Conservation (phyloP, 2,888 invertebrate species). For the Lottia scabra region DNA sequence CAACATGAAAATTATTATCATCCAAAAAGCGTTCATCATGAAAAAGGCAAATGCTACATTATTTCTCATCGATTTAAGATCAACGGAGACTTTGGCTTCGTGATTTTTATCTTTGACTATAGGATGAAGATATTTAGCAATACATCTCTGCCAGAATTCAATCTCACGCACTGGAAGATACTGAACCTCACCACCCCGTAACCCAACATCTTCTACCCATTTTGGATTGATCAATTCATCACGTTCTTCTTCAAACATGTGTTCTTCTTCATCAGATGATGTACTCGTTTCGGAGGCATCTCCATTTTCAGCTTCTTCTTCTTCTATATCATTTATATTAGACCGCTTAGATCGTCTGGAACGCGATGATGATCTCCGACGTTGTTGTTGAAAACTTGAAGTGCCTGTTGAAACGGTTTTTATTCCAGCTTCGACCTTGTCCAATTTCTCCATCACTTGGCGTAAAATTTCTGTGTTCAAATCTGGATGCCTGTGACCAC, state of each 20-base stretch:
- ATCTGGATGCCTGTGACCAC: constrained; percentile 34
- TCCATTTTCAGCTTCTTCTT: constrained; percentile 38
- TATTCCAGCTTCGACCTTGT: constrained; percentile 45
- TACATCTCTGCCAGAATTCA: constrained; percentile 92
- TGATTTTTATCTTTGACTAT: constrained; percentile 88
- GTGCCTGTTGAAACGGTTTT: constrained; percentile 26
- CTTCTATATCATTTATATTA: constrained; percentile 33
- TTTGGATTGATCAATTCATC: constrained; percentile 89
- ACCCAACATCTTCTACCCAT: constrained; percentile 91
- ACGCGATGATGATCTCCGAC: constrained; percentile 40
- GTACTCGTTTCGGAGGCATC: constrained; percentile 39
- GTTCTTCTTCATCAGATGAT: constrained; percentile 30
- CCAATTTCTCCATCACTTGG: constrained; percentile 45
- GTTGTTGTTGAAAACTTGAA: constrained; percentile 28
- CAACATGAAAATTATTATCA: constrained; percentile 96
- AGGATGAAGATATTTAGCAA: constrained; percentile 94
- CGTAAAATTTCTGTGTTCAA: constrained; percentile 43
- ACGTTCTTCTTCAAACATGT: constrained; percentile 49
- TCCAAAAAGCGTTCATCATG: constrained; percentile 98
- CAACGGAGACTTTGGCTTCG: constrained; percentile 44
- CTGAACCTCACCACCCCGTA: constrained; percentile 91
- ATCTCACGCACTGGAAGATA: constrained; percentile 84
- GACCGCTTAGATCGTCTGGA: constrained; percentile 42
- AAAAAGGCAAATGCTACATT: constrained; percentile 77
- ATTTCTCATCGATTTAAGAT: constrained; percentile 55